Conservation (phyloP, 1,140 invertebrate genomes). For the Prorops nasuta region DNA sequence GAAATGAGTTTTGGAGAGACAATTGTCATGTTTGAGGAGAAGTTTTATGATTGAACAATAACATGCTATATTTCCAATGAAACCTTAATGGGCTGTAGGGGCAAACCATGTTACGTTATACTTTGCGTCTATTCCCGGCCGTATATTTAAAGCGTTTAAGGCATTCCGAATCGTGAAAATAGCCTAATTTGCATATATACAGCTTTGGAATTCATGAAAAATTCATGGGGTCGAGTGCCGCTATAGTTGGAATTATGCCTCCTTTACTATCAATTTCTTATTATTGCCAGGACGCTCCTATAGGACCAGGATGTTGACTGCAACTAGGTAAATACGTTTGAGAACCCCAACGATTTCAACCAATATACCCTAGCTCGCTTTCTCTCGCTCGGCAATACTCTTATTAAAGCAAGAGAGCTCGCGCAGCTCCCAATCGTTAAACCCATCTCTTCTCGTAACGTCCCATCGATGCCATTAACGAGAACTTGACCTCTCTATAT, state of each 20-base stretch:
- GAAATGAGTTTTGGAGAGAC: too few species aligned
- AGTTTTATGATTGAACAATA: too few species aligned
- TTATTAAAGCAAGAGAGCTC: too few species aligned
- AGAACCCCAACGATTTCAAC: neutral
- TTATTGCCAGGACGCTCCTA: constrained; percentile 28
- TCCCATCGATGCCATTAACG: too few species aligned
- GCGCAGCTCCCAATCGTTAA: too few species aligned
- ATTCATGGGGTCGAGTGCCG: constrained; percentile 46
- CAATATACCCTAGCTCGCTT: too few species aligned
- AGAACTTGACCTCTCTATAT: too few species aligned
- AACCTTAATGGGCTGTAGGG: constrained; percentile 45
- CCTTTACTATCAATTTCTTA: constrained; percentile 46
- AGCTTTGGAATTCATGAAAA: constrained; percentile 51
- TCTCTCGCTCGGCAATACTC: too few species aligned
- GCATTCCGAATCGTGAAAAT: constrained; percentile 50
- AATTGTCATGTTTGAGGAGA: too few species aligned
- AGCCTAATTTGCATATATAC: constrained; percentile 52
- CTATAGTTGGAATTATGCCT: constrained; percentile 46
- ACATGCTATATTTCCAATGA: too few species aligned
- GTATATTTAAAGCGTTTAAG: constrained; percentile 52
- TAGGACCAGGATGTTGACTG: neutral
- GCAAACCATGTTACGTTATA: constrained; percentile 44
- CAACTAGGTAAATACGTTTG: neutral
- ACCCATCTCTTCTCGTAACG: too few species aligned
- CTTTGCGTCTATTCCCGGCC: constrained; percentile 36